Conservation (phyloP, 2,113 vertebrate species). For the Eupsittula cactorum region DNA sequence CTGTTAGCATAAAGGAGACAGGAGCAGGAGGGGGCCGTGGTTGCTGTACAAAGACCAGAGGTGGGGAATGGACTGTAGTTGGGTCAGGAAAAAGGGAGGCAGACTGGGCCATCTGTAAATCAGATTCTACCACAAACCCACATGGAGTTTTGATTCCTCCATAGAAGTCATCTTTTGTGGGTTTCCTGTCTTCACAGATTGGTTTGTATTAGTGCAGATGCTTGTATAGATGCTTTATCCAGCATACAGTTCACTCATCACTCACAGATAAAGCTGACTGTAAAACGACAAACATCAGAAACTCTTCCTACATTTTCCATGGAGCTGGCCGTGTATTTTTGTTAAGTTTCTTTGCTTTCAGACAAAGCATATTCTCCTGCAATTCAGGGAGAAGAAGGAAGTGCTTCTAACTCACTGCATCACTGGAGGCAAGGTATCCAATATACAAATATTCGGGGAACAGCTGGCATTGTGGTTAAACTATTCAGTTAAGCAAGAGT, state of each 20-base stretch:
- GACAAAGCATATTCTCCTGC: not conserved
- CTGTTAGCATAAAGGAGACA: not conserved
- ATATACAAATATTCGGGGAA: not conserved
- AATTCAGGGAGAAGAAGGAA: not conserved
- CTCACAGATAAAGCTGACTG: not conserved
- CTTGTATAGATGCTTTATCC: not conserved
- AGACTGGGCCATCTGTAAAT: accelerated
- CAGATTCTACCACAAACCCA: not conserved
- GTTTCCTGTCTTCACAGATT: not conserved
- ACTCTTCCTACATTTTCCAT: not conserved
- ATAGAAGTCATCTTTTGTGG: not conserved
- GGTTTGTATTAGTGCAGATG: not conserved
- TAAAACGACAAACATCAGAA: not conserved
- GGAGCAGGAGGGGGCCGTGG: not conserved
- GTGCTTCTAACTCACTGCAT: not conserved
- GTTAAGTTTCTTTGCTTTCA: not conserved
- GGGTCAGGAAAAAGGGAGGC: not conserved
- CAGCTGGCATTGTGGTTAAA: not conserved
- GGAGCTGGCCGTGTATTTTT: not conserved
- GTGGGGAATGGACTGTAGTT: not conserved
- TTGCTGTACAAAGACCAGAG: not conserved
- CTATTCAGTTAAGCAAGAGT: not conserved
- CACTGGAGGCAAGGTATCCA: not conserved
- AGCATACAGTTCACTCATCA: not conserved
- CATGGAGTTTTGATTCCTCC: not conserved